Base-by-base conservation (phyloP, 53 echinoderm and acorn worm genomes). In the Crossaster papposus region DNA sequence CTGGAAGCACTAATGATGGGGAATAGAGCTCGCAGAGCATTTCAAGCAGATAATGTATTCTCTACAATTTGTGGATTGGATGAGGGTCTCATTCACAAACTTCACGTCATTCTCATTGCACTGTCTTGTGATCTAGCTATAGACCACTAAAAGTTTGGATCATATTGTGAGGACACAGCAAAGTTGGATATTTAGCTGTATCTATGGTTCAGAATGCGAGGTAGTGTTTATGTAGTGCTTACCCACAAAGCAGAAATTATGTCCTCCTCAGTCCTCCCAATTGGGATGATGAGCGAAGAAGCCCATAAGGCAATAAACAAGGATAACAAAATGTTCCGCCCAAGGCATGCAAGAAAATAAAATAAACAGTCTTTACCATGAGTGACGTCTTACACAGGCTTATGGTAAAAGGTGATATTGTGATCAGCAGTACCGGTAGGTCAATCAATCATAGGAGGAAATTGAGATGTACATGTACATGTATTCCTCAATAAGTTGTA, bases 1-100 rank as follows among this genome's bases (percentile, higher is more conserved):
- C 58, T 31, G 90, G 93, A 18, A 93, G 72, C 62, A 37, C 93
- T 50, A 90, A 90, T 82, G 90, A 93, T 34, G 90, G 93, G 1
- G n/a, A 90, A 93, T 51, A 90, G 88, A 29, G 93, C 90, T n/a
- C 82, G 93, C 73, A 93, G 93, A 82, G 85, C 90, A 17, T 93
- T 93, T 24, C 30, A 86, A 24, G 52, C 83, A 14, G 90, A 93
- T 30, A 62, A 37, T 20, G 30, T 33, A 20, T 93, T 93, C 44
- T 79, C 90, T 2, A 73, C 79, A 7, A 86, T 93, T 22, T 86
- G 90, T 63, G 82, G 90, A 11, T n/a, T 93, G 18, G 93, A 93
- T 30, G 82, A 65, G 51, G 29, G 52, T 36, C 86, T 89, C 14
- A 30, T 89, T 12, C 81, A 81, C 72, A 89, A 51, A 54, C 22